Base-by-base conservation (phyloP, 2,888 invertebrate species). In the Apotomis betuletana region DNA sequence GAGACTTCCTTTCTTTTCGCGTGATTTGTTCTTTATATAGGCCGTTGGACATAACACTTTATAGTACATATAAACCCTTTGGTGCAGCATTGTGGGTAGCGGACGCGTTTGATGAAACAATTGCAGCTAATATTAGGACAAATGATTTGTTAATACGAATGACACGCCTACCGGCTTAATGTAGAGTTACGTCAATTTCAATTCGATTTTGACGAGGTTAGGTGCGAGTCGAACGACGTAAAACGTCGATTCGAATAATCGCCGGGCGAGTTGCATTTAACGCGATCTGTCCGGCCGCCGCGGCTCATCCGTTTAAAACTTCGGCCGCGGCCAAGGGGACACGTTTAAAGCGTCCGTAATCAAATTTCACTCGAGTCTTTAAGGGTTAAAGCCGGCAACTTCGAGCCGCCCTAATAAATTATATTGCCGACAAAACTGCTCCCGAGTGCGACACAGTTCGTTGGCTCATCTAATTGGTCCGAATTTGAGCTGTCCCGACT, bases 361-460 rank as follows among this genome's bases (percentile, higher is more conserved):
- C 91, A 92, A 92, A 92, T 92, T 92, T 91, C 87, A 88, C 88
- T 91, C 86, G 85, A 92, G 89, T 91, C 92, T 91, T 92, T 90
- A 92, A 92, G 91, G 92, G 92, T 91, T 92, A 85, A 87, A 90
- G 86, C 89, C 86, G 87, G 85, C 90, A 90, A 92, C 90, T 92
- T 90, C 87, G 90, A 89, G 91, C 90, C 84, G 84, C 90, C 90
- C 91, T 91, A 90, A 92, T 92, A 92, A 92, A 92, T 92, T 92
- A 92, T 92, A 91, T 92, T 92, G 92, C 90, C 90, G 89, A 89
- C 91, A 92, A 92, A 92, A 92, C 92, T 91, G 91, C 90, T 90
- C 87, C 88, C 87, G 90, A 90, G 90, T 88, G 88, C 90, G 92
- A 91, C 91, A 91, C 91, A 92, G 91, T 90, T 92, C 92, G 92